Evolutionary conservation across 2,113 vertebrate species (phyloP).

Genomic region (Eclectus roratus): DNA sequence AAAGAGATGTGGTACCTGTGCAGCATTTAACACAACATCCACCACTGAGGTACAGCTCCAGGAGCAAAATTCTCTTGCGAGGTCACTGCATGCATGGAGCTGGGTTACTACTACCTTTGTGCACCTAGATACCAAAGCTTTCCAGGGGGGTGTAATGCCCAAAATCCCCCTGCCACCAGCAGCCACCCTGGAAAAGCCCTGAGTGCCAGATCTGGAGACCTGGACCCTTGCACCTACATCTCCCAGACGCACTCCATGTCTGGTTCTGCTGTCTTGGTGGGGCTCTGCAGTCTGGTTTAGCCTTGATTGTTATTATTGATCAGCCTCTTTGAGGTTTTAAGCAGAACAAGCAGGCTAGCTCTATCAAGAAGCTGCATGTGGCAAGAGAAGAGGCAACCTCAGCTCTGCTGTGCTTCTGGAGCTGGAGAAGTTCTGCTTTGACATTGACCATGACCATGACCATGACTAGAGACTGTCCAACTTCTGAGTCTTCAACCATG

Average conservation of each 20-base stretch:
- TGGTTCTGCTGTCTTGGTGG: rapidly evolving
- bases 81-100: not conserved
- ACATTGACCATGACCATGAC: not conserved
- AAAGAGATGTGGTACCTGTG: not conserved
- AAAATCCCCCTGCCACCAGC: not conserved
- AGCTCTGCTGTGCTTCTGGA: not conserved
- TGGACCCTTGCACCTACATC: not conserved
- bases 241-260: not conserved
- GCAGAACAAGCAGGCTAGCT: not conserved
- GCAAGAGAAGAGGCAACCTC: not conserved
- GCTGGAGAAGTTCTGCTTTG: not conserved
- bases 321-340: not conserved
- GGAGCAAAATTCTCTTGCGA: not conserved
- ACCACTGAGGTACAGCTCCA: not conserved
- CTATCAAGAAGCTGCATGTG: not conserved
- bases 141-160: rapidly evolving
- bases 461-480: not conserved
- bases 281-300: not conserved
- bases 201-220: not conserved
- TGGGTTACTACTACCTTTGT: not conserved
- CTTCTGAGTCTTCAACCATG: not conserved
- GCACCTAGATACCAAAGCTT: not conserved
- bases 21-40: not conserved
- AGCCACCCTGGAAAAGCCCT: not conserved
- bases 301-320: not conserved